Conservation (phyloP, 1,140 invertebrate genomes). For the Marisa cornuarietis region DNA sequence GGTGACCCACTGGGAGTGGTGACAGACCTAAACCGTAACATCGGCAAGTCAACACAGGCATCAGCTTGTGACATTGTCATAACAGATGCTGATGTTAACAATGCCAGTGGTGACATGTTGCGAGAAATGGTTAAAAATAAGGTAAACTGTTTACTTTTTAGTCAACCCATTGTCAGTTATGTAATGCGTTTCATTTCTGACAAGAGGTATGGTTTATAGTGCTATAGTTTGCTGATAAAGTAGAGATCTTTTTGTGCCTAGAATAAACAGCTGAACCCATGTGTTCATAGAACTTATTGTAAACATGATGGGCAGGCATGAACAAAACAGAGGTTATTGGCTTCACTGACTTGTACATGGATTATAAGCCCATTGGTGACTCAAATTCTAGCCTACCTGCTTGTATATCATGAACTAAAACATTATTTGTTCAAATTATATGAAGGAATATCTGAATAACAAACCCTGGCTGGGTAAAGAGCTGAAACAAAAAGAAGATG, state of each 20-base stretch:
- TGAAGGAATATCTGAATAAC: too few species aligned
- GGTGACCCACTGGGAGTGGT: conserved; percentile 17
- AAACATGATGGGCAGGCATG: background rate
- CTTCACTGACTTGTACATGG: background rate
- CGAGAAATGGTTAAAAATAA: conserved; percentile 64
- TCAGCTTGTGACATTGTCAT: conserved; percentile 59
- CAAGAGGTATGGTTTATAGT: background rate
- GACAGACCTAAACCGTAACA: conserved; percentile 43
- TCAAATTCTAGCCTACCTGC: too few species aligned
- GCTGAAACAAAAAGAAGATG: too few species aligned
- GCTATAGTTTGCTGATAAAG: too few species aligned
- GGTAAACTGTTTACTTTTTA: conserved; percentile 12
- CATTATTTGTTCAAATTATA: too few species aligned
- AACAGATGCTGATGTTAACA: conserved; percentile 38
- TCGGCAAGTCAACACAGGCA: conserved; percentile 20
- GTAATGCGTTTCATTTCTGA: background rate
- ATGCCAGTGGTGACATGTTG: conserved; percentile 55
- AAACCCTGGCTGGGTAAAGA: too few species aligned
- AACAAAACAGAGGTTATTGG: background rate
- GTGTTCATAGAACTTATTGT: background rate
- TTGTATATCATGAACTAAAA: too few species aligned
- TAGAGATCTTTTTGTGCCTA: background rate
- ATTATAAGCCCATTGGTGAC: too few species aligned
- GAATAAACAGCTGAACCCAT: background rate
- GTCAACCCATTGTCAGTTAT: too few species aligned